These are phyloP conservation scores for Acrossocheilus fasciatus DNA, from an alignment of 2,797 vertebrate genomes.

Conservation along the genomic window DNA sequence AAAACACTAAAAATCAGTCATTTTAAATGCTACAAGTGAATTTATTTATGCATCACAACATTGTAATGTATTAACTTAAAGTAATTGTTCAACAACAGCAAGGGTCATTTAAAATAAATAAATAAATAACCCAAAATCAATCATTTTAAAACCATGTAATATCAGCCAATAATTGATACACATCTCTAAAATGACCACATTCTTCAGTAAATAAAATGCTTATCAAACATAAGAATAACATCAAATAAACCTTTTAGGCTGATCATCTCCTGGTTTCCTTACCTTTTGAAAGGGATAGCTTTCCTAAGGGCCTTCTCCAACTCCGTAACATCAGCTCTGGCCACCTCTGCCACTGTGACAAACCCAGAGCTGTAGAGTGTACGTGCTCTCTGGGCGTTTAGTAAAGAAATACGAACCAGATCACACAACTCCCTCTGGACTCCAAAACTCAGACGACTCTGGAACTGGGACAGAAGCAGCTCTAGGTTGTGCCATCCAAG, in stretches of 20 bases:
- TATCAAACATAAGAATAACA: neutral
- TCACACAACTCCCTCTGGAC: constrained; percentile 95
- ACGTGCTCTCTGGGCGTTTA: constrained; percentile 91
- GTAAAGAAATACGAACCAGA: constrained; percentile 89
- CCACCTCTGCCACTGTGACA: constrained; percentile 90
- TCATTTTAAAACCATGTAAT: neutral
- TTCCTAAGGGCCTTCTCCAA: constrained; percentile 89
- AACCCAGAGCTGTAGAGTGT: constrained; percentile 87
- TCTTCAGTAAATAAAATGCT: neutral
- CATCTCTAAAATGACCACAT: neutral
- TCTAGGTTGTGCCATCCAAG: constrained; percentile 98
- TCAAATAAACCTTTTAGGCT: neutral
- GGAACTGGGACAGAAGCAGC: constrained; percentile 92
- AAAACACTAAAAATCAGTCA: neutral
- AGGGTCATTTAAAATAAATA: neutral
- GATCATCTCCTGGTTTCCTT: neutral
- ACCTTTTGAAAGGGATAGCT: constrained; percentile 95
- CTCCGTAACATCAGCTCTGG: constrained; percentile 80
- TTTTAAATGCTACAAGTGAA: neutral
- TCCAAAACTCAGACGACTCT: constrained; percentile 95
- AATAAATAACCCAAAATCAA: neutral
- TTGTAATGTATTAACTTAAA: neutral
- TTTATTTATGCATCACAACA: neutral
- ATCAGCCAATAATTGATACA: neutral
- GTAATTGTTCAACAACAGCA: neutral